Evolutionary conservation across 2,888 invertebrate genomes (phyloP).

Genomic region (Metacarcinus magister): DNA sequence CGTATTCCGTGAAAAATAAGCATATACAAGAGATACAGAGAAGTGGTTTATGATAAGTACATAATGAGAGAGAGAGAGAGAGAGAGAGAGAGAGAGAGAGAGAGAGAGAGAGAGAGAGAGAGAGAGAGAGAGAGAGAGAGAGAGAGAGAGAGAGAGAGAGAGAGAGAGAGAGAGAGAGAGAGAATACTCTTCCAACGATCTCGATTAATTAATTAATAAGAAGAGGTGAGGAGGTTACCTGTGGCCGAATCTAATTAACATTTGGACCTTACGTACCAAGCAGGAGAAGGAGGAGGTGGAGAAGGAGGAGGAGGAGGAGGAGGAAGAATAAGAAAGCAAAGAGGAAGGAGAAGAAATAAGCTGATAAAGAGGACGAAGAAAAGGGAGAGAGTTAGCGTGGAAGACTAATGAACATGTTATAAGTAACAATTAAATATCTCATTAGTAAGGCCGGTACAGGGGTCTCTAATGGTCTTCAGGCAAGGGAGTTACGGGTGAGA

Average conservation of each 20-base stretch:
- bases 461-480: background rate
- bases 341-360: background rate
- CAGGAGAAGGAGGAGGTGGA: background rate
- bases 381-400: background rate
- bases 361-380: background rate
- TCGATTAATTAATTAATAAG: background rate
- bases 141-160: constrained; percentile 26
- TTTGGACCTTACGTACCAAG: background rate
- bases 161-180: constrained; percentile 26
- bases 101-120: constrained; percentile 26
- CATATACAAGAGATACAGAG: no score
- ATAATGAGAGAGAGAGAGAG: background rate
- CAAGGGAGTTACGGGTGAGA: background rate
- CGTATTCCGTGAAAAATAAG: no score
- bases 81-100: constrained; percentile 26
- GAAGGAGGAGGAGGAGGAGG: background rate
- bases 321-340: background rate
- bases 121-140: constrained; percentile 26
- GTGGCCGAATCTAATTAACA: background rate
- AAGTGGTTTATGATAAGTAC: no score
- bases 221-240: constrained; percentile 26
- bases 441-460: background rate
- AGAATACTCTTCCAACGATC: background rate
- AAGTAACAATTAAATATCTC: background rate
- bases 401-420: constrained; percentile 28